Percentiles rank a stretch among this genome's conserved stretches.
Conservation (phyloP, 1,140 invertebrate species). For the Glossosoma conforme region DNA sequence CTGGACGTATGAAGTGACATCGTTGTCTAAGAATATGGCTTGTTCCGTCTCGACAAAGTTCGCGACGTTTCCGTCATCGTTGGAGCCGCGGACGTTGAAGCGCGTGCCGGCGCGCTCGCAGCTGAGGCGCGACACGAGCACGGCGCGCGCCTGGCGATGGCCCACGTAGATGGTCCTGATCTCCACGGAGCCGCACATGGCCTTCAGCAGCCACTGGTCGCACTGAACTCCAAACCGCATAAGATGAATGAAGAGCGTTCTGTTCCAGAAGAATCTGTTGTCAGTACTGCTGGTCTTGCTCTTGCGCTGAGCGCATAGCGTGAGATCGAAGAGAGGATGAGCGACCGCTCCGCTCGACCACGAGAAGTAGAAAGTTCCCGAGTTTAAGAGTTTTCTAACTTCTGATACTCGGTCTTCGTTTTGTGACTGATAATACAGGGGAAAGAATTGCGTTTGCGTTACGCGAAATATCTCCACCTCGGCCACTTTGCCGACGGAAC, state of each 20-base stretch:
- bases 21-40: conserved; percentile 85
- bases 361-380: conserved; percentile 95
- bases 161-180: conserved; percentile 94
- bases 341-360: conserved; percentile 46
- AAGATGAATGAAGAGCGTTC: conserved; percentile 88
- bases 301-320: conserved; percentile 85
- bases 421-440: conserved; percentile 73
- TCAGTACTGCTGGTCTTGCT: conserved; percentile 75
- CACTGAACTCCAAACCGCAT: conserved; percentile 85
- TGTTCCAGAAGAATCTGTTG: conserved; percentile 96
- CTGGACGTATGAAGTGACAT: conserved; percentile 76
- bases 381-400: conserved; percentile 85
- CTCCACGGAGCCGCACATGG: conserved; percentile 94
- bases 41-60: conserved; percentile 99
- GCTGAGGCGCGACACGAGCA: conserved; percentile 91
- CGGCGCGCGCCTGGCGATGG: conserved; percentile 85
- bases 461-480: conserved; percentile 93
- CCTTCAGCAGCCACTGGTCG: conserved; percentile 83
- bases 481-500: conserved; percentile 89
- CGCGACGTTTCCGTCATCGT: conserved; percentile 98
- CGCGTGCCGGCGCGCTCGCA: conserved; percentile 94
- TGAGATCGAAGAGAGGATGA: conserved; percentile 72
- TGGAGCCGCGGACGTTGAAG: conserved; percentile 97
- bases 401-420: conserved; percentile 69
- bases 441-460: conserved; percentile 85